A percentile compares a stretch with the other conserved stretches of the same genome.
phyloP scores from a whole-genome alignment of 2,797 vertebrate genomes.

The Cheirogaleus major region DNA sequence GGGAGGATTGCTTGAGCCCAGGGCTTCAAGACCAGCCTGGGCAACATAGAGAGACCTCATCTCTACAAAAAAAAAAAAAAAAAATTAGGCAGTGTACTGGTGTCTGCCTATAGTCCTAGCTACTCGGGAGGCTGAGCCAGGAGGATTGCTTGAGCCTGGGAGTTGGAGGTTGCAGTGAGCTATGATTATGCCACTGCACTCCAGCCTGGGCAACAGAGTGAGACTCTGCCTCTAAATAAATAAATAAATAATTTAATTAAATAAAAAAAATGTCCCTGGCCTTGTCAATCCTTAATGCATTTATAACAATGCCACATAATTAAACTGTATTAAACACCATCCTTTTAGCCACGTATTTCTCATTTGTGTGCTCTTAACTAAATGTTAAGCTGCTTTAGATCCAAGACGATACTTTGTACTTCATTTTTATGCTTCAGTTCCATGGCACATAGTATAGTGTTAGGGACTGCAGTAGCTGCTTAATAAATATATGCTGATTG shows the following conservation, averaged over 20 bases:
- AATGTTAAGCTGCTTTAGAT: neutral
- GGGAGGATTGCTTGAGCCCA: neutral
- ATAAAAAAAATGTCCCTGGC: neutral
- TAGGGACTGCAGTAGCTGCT: neutral
- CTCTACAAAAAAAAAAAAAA: too few species aligned
- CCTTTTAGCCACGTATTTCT: neutral
- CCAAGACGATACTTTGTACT: neutral
- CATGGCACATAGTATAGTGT: neutral
- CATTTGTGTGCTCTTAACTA: neutral
- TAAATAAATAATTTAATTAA: too few species aligned
- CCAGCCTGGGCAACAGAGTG: too few species aligned
- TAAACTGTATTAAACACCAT: neutral
- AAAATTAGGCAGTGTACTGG: too few species aligned
- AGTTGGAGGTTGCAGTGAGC: too few species aligned
- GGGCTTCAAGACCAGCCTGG: too few species aligned
- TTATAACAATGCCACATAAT: neutral
- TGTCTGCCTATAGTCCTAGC: too few species aligned
- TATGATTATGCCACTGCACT: too few species aligned
- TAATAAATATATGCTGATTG: conserved; percentile 1
- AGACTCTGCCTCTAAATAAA: too few species aligned
- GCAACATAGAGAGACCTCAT: too few species aligned
- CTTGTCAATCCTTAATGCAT: neutral
- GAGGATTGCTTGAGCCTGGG: too few species aligned
- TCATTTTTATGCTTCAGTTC: neutral
- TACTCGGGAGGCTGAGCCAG: too few species aligned